phyloP scores from a whole-genome alignment of 2,113 vertebrate genomes.

The Eubucco bourcierii region DNA sequence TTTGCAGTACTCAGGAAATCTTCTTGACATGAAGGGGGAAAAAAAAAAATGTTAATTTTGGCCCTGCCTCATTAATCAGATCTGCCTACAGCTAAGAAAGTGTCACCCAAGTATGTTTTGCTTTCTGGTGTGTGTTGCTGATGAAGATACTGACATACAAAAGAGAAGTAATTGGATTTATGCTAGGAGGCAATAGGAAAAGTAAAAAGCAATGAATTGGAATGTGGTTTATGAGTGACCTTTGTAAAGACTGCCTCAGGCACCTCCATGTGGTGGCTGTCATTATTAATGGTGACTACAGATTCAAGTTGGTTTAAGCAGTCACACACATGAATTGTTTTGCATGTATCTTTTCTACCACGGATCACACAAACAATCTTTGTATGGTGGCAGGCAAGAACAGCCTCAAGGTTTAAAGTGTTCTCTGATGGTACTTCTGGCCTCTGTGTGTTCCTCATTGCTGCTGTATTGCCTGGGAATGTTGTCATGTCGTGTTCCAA shows the following conservation, averaged over 20 bases:
- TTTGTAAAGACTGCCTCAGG: slow-evolving; percentile 51
- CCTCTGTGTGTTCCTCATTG: background rate
- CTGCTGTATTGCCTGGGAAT: background rate
- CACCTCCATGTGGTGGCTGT: slow-evolving; percentile 44
- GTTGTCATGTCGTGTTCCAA: background rate
- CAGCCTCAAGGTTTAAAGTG: background rate
- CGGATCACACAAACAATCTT: background rate
- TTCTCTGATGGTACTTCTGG: background rate
- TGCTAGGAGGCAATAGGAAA: slow-evolving; percentile 14
- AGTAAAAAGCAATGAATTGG: background rate
- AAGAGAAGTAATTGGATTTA: slow-evolving; percentile 65
- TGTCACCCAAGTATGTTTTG: slow-evolving; percentile 63
- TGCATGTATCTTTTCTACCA: background rate
- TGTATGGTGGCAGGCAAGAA: background rate
- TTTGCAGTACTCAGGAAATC: slow-evolving; percentile 44
- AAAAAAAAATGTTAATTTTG: slow-evolving; percentile 73
- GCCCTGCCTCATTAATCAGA: slow-evolving; percentile 76
- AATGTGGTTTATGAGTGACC: slow-evolving; percentile 61
- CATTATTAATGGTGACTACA: slow-evolving; percentile 22
- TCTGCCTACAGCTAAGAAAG: slow-evolving; percentile 64
- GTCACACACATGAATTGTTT: background rate
- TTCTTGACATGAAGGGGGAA: slow-evolving; percentile 18
- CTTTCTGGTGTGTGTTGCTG: slow-evolving; percentile 47
- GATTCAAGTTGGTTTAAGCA: slow-evolving; percentile 11
- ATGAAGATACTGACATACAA: slow-evolving; percentile 66